Percentiles rank a stretch among this genome's conserved stretches.
phyloP scores from a whole-genome alignment of 37 sponge, comb jelly and placozoan species.

The Crambe crambe region DNA sequence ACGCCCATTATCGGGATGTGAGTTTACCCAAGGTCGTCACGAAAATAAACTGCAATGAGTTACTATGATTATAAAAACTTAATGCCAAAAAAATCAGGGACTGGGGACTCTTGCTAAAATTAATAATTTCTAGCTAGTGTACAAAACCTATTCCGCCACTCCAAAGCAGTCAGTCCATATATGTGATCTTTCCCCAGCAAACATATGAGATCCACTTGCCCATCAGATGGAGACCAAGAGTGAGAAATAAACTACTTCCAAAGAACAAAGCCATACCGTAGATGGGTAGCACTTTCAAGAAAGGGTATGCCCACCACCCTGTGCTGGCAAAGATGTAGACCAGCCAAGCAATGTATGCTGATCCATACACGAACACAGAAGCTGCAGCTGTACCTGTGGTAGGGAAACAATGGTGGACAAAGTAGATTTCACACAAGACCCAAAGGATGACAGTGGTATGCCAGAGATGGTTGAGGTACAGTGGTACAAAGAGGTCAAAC shows the following conservation, averaged over 20 bases:
- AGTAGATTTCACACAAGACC: constrained; percentile 59
- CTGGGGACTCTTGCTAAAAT: no score
- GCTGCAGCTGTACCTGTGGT: constrained; percentile 20
- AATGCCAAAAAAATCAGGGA: no score
- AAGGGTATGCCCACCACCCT: constrained; percentile 58
- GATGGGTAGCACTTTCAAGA: constrained; percentile 36
- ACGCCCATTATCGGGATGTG: no score
- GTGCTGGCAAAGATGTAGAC: constrained; percentile 11
- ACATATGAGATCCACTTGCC: constrained; percentile 32
- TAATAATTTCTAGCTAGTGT: no score
- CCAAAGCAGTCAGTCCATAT: no score
- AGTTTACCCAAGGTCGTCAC: no score
- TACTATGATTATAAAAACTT: no score
- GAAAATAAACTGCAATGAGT: no score
- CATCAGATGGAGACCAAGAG: constrained; percentile 23
- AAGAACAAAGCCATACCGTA: constrained; percentile 47
- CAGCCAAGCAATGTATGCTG: constrained; percentile 52
- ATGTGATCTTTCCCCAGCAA: constrained; percentile 27
- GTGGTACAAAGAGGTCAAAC: constrained; percentile 59
- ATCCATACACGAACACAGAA: constrained; percentile 5
- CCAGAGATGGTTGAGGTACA: constrained; percentile 66
- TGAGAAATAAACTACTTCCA: constrained; percentile 26
- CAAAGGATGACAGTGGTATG: constrained; percentile 56
- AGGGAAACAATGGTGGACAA: constrained; percentile 64
- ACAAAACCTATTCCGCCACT: no score